Evolutionary conservation across 2,888 invertebrate species (phyloP).

Genomic region (Alitta virens): DNA sequence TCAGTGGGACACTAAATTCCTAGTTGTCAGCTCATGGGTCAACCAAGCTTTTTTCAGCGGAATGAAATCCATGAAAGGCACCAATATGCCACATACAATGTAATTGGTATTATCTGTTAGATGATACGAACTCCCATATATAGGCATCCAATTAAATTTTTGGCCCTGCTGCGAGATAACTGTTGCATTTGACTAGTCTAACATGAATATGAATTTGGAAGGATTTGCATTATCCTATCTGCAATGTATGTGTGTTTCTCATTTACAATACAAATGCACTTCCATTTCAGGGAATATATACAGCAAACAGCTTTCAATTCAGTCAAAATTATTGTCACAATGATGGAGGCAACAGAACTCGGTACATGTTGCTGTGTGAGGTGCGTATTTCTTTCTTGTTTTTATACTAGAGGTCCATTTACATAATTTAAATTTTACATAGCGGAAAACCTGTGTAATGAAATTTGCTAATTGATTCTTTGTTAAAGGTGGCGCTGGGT

Average conservation of each 20-base stretch:
- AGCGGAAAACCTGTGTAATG: neutral
- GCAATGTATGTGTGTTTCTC: neutral
- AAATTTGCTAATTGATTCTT: neutral
- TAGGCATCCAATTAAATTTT: too few relatives aligned
- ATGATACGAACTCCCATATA: too few relatives aligned
- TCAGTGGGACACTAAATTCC: too few relatives aligned
- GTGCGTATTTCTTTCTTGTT: constrained; percentile 37
- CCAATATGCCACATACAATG: neutral
- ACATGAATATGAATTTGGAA: neutral
- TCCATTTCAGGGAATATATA: constrained; percentile 58
- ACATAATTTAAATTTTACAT: too few relatives aligned
- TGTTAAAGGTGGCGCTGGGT: constrained; percentile 48
- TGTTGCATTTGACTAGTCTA: too few relatives aligned
- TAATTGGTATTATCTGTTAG: too few relatives aligned
- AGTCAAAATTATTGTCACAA: constrained; percentile 55
- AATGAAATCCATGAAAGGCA: too few relatives aligned
- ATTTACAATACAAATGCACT: neutral
- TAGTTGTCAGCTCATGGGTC: too few relatives aligned
- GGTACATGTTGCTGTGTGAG: constrained; percentile 60
- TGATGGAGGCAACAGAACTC: constrained; percentile 40
- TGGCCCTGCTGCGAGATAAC: too few relatives aligned
- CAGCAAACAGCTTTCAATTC: constrained; percentile 60
- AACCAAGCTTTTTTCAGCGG: too few relatives aligned
- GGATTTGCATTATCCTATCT: neutral
- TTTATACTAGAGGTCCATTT: too few relatives aligned